Evolutionary conservation across 2,113 vertebrate species (phyloP), one percentile per base, ranked within the genome.

Genomic region (Oncorhynchus tshawytscha): DNA sequence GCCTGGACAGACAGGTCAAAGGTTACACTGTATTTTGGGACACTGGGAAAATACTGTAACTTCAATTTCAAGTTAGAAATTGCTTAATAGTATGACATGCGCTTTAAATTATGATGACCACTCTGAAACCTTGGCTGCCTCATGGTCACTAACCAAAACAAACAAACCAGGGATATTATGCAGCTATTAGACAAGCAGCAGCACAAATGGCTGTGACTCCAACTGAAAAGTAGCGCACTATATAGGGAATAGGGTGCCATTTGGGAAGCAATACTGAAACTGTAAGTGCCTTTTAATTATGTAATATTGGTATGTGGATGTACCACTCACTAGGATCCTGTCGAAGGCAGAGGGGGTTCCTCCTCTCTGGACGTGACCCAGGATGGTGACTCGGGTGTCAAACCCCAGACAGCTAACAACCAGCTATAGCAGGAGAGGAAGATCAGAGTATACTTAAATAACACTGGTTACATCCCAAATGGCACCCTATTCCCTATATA

Each of bases 301-400:
- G 59, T 24, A 22, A 62, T 24, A 5, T 45, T 62, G n/a, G 7
- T 62, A n/a, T 62, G 59, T 24, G 31, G 29, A 39, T 3, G 29
- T 16, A 60, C 8, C 1, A 86, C 90, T 3, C 75, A 99, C 97
- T 94, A 99, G 86, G 87, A 99, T 98, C 86, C 97, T 95, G 85
- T 99, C 97, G 51, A 99, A 99, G 5, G 97, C 97, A 18, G 93
- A 94, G 0, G 93, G 93, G 0, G 93, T 94, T 57, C 93, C 93
- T 89, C 93, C 93, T 86, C 93, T 90, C 77, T 94, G 93, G 66
- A 94, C 93, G 0, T 94, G 93, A 1, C 93, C 93, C 86, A 98
- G 87, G 78, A 99, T 98, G 72, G 97, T 99, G 62, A 99, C 97
- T 0, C 97, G 94, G 0, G 97, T 99, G 90, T 99, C 97, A 16